Conservation (phyloP, 2,113 vertebrate species). For the Andinoacara biseriatus region DNA sequence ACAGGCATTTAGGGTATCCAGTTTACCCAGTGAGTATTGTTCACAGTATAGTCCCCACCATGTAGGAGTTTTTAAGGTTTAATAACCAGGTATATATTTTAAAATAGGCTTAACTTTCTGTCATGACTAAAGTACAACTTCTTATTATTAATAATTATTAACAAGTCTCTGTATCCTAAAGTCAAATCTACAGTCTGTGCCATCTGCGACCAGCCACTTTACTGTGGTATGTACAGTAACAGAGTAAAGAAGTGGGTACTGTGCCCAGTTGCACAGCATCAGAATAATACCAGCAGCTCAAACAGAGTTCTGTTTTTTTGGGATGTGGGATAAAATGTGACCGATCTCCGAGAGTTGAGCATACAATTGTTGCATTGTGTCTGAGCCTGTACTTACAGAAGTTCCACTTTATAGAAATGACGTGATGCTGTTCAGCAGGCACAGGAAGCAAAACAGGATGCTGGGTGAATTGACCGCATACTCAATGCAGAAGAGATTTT, state of each 20-base stretch:
- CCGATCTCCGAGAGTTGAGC: neutral
- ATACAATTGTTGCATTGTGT: constrained; percentile 28
- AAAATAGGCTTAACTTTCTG: neutral
- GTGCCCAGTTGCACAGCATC: neutral
- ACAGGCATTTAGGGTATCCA: neutral
- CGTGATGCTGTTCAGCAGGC: constrained; percentile 63
- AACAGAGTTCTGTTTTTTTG: neutral
- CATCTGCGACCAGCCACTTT: neutral
- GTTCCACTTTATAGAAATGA: constrained; percentile 54
- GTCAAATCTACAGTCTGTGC: neutral
- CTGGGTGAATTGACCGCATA: constrained; percentile 57
- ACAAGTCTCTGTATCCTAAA: neutral
- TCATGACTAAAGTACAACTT: neutral
- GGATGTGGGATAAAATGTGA: neutral
- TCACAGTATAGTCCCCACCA: neutral
- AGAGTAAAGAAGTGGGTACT: neutral
- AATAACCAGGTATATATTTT: neutral
- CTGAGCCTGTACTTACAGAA: constrained; percentile 17
- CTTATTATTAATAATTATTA: too few relatives aligned
- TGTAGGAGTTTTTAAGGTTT: constrained; percentile 10
- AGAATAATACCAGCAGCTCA: neutral
- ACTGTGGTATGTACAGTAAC: neutral
- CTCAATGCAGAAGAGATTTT: constrained; percentile 34
- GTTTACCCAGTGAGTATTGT: neutral
- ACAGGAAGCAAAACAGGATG: constrained; percentile 82